Evolutionary conservation across 2,888 invertebrate genomes (phyloP).

Genomic region (Philhelius pedissequus): DNA sequence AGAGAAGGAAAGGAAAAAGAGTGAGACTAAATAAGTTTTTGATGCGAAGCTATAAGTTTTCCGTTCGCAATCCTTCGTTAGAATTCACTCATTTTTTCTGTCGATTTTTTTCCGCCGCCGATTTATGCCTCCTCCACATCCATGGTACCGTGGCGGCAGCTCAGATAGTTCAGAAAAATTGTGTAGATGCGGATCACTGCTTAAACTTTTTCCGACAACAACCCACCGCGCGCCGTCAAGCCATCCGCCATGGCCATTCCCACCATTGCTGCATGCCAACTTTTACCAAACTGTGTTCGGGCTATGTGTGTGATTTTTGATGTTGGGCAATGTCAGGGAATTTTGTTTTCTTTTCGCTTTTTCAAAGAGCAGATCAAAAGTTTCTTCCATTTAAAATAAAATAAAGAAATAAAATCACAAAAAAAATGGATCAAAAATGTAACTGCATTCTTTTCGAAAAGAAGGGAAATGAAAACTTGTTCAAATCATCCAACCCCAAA

Average conservation of each 20-base stretch:
- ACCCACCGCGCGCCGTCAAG: background rate
- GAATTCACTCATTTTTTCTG: conserved; percentile 23
- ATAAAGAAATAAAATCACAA: background rate
- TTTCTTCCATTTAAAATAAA: conserved; percentile 38
- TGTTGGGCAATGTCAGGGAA: conserved; percentile 18
- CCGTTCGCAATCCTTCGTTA: conserved; percentile 10
- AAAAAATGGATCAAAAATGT: background rate
- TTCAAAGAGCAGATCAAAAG: conserved; percentile 51
- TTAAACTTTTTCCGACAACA: conserved; percentile 38
- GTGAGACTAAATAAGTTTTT: conserved; percentile 7
- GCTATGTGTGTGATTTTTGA: conserved; percentile 49
- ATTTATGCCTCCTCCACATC: conserved; percentile 60
- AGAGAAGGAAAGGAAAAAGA: background rate
- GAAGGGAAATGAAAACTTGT: background rate
- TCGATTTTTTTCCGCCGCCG: conserved; percentile 49
- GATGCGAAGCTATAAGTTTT: conserved; percentile 20
- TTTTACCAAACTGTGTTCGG: conserved; percentile 26
- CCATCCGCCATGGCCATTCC: background rate
- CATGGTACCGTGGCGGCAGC: background rate
- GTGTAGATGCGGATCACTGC: conserved; percentile 39
- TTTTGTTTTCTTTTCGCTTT: conserved; percentile 32
- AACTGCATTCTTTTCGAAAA: conserved; percentile 13
- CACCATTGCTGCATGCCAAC: background rate
- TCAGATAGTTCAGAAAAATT: conserved; percentile 36
- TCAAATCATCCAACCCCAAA: background rate